phyloP scores from a whole-genome alignment of 1,140 invertebrate genomes.

The Notospermus geniculatus region DNA sequence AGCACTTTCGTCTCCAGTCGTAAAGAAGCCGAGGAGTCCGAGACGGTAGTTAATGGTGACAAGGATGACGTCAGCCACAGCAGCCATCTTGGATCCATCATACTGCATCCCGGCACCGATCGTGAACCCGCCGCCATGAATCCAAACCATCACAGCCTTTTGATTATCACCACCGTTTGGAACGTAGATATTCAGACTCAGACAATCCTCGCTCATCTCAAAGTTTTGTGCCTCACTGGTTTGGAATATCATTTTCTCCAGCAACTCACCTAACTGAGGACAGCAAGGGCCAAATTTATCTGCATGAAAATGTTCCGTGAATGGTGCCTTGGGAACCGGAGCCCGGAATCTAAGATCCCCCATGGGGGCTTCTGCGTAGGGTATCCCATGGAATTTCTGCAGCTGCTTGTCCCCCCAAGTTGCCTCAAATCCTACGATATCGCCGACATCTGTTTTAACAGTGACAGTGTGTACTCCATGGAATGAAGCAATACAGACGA shows the following conservation, averaged over 20 bases:
- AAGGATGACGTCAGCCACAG: no score
- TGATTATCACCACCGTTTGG: conserved; percentile 55
- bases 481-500: no score
- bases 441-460: no score
- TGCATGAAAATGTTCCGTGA: conserved; percentile 20
- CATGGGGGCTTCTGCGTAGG: conserved; percentile 85
- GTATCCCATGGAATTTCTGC: conserved; percentile 84
- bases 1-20: conserved; percentile 60
- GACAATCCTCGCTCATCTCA: conserved; percentile 75
- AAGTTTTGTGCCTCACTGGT: no score
- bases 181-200: conserved; percentile 89
- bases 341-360: conserved; percentile 83
- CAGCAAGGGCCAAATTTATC: conserved; percentile 62
- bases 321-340: conserved; percentile 64
- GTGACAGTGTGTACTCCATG: no score
- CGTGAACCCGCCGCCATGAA: conserved; percentile 32
- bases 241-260: neutral
- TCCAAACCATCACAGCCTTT: conserved; percentile 28
- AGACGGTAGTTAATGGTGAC: no score
- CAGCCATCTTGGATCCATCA: no score
- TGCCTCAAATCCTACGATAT: no score
- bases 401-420: conserved; percentile 52
- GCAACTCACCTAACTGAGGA: neutral
- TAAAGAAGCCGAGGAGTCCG: no score
- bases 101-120: conserved; percentile 34